Evolutionary conservation across 2,113 vertebrate genomes (phyloP).

Genomic region (Herpailurus yagouaroundi): DNA sequence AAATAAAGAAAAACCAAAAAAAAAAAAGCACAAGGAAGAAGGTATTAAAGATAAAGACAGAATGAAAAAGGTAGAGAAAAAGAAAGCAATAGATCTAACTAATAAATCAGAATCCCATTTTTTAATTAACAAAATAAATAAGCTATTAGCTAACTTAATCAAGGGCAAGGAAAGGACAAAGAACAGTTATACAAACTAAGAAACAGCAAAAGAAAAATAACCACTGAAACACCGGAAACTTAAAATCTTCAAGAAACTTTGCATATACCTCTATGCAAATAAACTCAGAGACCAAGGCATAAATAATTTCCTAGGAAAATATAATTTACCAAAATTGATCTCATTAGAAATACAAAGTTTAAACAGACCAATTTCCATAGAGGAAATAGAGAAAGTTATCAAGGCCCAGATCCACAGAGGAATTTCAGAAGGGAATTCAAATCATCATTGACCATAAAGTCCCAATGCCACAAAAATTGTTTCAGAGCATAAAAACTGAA

Average conservation of each 20-base stretch:
- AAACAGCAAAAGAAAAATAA: background rate
- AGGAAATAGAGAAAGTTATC: background rate
- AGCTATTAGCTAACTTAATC: background rate
- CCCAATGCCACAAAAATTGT: background rate
- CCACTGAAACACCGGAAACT: background rate
- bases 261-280: background rate
- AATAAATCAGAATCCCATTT: background rate
- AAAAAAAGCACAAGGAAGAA: background rate
- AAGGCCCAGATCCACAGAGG: background rate
- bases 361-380: background rate
- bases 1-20: background rate
- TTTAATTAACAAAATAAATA: constrained; percentile 19
- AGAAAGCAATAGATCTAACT: background rate
- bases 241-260: background rate
- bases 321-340: background rate
- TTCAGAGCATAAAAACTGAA: background rate
- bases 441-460: background rate
- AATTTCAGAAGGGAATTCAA: constrained; percentile 20
- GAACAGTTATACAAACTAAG: background rate
- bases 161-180: background rate
- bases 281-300: background rate
- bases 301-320: background rate
- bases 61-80: background rate
- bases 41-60: background rate
- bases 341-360: constrained; percentile 6